Evolutionary conservation across 2,888 invertebrate species (phyloP).

Genomic region (Erpobdella octoculata): DNA sequence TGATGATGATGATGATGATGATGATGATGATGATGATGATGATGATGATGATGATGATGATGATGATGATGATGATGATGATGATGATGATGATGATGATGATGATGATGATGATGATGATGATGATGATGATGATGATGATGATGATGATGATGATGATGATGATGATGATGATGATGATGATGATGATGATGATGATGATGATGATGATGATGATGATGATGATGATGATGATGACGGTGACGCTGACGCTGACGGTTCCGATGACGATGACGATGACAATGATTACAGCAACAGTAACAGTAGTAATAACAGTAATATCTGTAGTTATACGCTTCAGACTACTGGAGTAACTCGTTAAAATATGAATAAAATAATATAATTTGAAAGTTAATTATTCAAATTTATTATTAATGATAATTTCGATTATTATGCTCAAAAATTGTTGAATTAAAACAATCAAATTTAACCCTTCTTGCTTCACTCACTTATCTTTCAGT

Average conservation of each 20-base stretch:
- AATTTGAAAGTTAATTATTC: too few relatives aligned
- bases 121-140: constrained; percentile 13
- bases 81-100: constrained; percentile 7
- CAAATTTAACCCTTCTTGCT: too few relatives aligned
- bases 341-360: too few relatives aligned
- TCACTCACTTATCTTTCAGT: too few relatives aligned
- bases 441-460: too few relatives aligned
- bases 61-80: not conserved
- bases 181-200: constrained; percentile 24
- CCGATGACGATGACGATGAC: not conserved
- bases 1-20: constrained; percentile 26
- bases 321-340: too few relatives aligned
- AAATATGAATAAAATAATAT: too few relatives aligned
- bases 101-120: constrained; percentile 9
- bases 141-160: constrained; percentile 27
- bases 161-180: constrained; percentile 28
- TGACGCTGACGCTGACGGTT: not conserved
- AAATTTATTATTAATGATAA: too few relatives aligned
- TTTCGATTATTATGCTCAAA: too few relatives aligned
- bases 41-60: constrained; percentile 23
- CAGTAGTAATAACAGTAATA: too few relatives aligned
- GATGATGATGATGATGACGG: constrained; percentile 11
- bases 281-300: not conserved
- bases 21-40: constrained; percentile 26
- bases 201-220: not conserved